These are phyloP conservation scores for Tenthredo scrophulariae DNA, from an alignment of 2,888 invertebrate species.

Conservation along the genomic window DNA sequence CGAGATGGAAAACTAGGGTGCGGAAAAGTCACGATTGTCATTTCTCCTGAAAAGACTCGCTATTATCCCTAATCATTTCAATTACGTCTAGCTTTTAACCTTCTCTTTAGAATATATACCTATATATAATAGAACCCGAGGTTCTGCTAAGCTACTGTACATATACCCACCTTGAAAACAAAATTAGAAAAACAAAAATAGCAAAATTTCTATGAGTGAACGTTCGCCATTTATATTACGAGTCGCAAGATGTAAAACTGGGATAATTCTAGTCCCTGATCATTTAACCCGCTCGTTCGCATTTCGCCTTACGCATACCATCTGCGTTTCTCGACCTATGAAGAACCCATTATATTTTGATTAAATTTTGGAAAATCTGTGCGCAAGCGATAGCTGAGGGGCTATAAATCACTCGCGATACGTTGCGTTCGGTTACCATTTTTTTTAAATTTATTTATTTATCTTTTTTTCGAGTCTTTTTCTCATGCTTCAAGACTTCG, in stretches of 20 bases:
- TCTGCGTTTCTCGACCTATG: conserved; percentile 1
- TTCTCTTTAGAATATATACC: no score
- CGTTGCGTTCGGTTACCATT: neutral
- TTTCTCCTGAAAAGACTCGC: neutral
- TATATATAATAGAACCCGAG: no score
- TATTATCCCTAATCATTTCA: conserved; percentile 32
- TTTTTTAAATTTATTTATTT: no score
- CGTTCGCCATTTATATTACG: conserved; percentile 34
- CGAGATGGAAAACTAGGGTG: neutral
- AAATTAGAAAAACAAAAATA: neutral
- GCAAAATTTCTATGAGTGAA: neutral
- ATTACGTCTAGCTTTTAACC: neutral
- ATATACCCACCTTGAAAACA: no score
- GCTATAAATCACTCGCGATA: conserved; percentile 29
- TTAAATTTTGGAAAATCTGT: conserved; percentile 10
- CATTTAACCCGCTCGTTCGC: neutral
- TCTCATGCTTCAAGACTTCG: neutral
- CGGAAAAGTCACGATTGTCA: conserved; percentile 20
- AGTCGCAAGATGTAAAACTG: neutral
- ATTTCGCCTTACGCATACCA: neutral
- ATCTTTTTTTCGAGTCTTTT: neutral
- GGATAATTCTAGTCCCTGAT: conserved; percentile 10
- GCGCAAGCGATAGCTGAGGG: conserved; percentile 3
- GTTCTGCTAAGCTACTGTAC: no score
- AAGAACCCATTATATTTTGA: conserved; percentile 1